Conservation (phyloP, 1,140 invertebrate genomes). For the Drosophila kohkoa region DNA sequence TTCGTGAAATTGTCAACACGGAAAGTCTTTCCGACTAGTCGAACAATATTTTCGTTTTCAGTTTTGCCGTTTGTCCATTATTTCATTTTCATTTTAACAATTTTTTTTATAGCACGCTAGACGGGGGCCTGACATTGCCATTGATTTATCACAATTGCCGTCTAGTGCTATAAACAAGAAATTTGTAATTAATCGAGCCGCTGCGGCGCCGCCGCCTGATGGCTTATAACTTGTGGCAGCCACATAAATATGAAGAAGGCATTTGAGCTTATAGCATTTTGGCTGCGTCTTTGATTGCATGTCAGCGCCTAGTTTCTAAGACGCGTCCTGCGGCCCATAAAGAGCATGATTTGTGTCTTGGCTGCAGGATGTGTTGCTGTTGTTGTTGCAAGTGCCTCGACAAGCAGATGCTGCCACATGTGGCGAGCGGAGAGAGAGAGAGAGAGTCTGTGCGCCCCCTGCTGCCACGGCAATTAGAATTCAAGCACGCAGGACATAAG, state of each 20-base stretch:
- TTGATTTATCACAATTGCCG: conserved; percentile 70
- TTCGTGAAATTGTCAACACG: conserved; percentile 70
- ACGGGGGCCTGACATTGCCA: conserved; percentile 62
- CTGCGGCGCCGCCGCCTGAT: conserved; percentile 14
- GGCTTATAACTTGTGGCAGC: conserved; percentile 53
- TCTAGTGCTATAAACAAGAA: conserved; percentile 52
- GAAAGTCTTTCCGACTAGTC: conserved; percentile 36
- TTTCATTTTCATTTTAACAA: not conserved
- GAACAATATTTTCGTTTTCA: conserved; percentile 25
- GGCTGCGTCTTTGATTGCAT: conserved; percentile 27
- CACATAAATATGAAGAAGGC: conserved; percentile 28
- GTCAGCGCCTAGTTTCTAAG: conserved; percentile 50
- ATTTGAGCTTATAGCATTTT: conserved; percentile 17
- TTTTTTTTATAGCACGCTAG: conserved; percentile 26
- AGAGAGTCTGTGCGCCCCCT: conserved; percentile 9
- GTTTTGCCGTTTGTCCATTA: not conserved
- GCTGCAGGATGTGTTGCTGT: conserved; percentile 4
- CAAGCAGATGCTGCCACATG: conserved; percentile 23
- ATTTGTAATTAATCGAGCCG: conserved; percentile 55
- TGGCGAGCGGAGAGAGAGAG: not conserved
- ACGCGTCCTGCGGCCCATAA: conserved; percentile 30
- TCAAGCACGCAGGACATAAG: conserved; percentile 38
- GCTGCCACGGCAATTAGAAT: conserved; percentile 34
- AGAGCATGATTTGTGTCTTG: conserved; percentile 32
- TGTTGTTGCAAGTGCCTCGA: not conserved